Percentiles rank a stretch among this genome's conserved stretches.
These are phyloP conservation scores for Ciona savignyi DNA, from an alignment of 23 tunicate genomes.

Conservation along the genomic window DNA sequence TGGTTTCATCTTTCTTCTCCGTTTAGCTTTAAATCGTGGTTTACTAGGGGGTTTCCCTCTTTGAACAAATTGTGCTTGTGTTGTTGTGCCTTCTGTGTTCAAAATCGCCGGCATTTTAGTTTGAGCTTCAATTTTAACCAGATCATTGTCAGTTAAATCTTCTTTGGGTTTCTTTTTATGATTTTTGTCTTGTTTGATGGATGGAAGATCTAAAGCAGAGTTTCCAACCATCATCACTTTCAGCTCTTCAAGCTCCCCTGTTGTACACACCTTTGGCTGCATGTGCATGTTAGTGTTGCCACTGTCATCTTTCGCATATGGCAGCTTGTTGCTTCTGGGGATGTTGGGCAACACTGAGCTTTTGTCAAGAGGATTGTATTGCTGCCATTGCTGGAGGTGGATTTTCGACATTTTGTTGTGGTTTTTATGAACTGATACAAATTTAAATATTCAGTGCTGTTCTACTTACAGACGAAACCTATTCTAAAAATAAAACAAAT, in stretches of 20 bases:
- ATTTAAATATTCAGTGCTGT: no score
- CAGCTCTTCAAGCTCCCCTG: slow-evolving; percentile 51
- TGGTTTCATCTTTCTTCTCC: slow-evolving; percentile 6
- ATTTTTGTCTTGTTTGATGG: not conserved
- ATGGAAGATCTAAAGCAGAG: not conserved
- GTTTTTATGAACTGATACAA: no score
- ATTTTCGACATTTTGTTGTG: slow-evolving; percentile 3
- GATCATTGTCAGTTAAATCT: not conserved
- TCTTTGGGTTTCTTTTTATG: not conserved
- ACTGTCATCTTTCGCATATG: slow-evolving; percentile 36
- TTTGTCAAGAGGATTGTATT: slow-evolving; percentile 67
- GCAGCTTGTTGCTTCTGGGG: slow-evolving; percentile 43
- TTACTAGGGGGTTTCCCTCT: slow-evolving; percentile 56
- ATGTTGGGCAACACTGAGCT: not conserved
- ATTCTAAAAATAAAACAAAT: no score
- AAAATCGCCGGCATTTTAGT: slow-evolving; percentile 84
- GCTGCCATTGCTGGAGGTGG: slow-evolving; percentile 50
- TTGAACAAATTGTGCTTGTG: slow-evolving; percentile 23
- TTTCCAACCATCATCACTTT: slow-evolving; percentile 80
- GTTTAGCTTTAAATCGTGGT: slow-evolving; percentile 54
- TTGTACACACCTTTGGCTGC: slow-evolving; percentile 30
- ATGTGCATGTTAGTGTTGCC: slow-evolving; percentile 5
- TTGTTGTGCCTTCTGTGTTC: slow-evolving; percentile 59
- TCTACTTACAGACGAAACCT: no score
- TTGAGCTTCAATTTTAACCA: not conserved